These are phyloP conservation scores for Cebus imitator DNA, from an alignment of 2,113 vertebrate species.

Conservation along the genomic window DNA sequence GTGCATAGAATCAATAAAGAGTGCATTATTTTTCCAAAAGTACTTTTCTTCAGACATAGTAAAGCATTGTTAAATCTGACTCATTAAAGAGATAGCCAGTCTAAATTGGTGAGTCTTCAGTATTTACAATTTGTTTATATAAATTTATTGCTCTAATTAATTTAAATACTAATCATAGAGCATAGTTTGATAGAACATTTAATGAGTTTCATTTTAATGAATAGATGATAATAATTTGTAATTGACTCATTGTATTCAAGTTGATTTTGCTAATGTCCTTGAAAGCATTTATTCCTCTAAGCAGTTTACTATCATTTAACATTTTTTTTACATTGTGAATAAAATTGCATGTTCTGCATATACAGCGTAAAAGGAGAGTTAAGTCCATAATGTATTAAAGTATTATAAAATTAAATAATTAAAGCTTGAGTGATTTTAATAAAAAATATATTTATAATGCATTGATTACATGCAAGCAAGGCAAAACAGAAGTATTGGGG, in stretches of 20 bases:
- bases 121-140: conserved; percentile 41
- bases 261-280: conserved; percentile 35
- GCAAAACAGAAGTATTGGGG: neutral
- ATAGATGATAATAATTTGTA: neutral
- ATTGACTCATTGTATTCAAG: neutral
- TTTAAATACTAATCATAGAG: conserved; percentile 33
- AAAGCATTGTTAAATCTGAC: neutral
- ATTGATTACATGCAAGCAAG: neutral
- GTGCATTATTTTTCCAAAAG: neutral
- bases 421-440: neutral
- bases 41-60: neutral
- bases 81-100: neutral
- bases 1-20: neutral
- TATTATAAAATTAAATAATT: neutral
- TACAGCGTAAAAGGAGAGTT: neutral
- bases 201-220: conserved; percentile 46
- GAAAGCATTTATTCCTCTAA: conserved; percentile 20
- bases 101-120: neutral
- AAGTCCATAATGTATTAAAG: neutral
- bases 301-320: neutral
- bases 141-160: neutral
- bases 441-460: neutral
- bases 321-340: conserved; percentile 15
- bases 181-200: neutral
- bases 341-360: neutral